These are phyloP conservation scores for Rhynchotus rufescens DNA, from an alignment of 2,797 vertebrate genomes.

Conservation along the genomic window DNA sequence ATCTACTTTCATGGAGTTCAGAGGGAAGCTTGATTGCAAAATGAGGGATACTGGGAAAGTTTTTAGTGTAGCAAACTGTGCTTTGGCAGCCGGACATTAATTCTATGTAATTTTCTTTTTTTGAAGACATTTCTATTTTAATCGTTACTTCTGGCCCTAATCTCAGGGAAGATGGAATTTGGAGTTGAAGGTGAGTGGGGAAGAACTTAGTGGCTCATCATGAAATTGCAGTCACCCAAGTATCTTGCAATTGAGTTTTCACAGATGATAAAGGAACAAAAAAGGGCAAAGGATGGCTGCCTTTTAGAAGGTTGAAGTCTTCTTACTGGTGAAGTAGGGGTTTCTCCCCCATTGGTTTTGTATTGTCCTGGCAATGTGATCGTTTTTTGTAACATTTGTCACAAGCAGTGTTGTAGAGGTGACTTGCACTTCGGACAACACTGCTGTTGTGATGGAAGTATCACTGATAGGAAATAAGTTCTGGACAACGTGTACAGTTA, in stretches of 20 bases:
- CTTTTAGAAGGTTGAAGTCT: conserved; percentile 1
- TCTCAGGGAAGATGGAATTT: conserved; percentile 83
- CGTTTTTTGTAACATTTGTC: conserved; percentile 53
- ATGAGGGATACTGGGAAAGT: conserved; percentile 48
- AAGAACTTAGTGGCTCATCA: conserved; percentile 59
- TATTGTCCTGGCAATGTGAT: background rate
- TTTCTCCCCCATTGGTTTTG: conserved; percentile 7
- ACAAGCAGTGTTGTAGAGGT: conserved; percentile 24
- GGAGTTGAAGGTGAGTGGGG: conserved; percentile 61
- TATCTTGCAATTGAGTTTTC: conserved; percentile 64
- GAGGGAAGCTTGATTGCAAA: conserved; percentile 71
- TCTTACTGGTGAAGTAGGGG: conserved; percentile 41
- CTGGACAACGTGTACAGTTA: background rate
- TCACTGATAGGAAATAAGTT: background rate
- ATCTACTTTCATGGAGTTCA: conserved; percentile 65
- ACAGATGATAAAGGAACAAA: conserved; percentile 22
- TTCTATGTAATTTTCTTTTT: conserved; percentile 65
- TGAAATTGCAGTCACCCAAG: conserved; percentile 75
- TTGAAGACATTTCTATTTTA: conserved; percentile 73
- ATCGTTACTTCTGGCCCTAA: conserved; percentile 81
- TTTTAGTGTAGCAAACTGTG: conserved; percentile 74
- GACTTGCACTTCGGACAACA: background rate
- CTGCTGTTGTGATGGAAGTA: background rate
- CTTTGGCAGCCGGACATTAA: conserved; percentile 57
- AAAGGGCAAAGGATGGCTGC: conserved; percentile 8